Percentiles rank a stretch among this genome's conserved stretches.
phyloP scores from a whole-genome alignment of 2,113 vertebrate species.

The Miniopterus natalensis region DNA sequence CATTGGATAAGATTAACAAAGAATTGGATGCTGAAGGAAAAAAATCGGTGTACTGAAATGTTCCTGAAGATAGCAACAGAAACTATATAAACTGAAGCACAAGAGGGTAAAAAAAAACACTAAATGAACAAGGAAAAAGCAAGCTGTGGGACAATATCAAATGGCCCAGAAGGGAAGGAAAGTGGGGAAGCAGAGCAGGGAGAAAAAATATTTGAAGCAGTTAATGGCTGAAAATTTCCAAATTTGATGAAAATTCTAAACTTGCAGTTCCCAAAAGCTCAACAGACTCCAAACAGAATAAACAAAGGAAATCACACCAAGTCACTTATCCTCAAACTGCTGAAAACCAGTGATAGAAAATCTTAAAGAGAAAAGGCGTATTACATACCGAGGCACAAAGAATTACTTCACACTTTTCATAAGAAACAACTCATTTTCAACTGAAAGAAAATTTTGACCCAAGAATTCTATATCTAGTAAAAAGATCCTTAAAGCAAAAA shows the following conservation, averaged over 20 bases:
- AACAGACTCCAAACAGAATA: not conserved
- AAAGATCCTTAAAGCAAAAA: conserved; percentile 37
- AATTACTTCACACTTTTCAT: not conserved
- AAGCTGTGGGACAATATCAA: not conserved
- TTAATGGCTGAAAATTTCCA: not conserved
- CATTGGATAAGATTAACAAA: not conserved
- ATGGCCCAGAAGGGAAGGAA: not conserved
- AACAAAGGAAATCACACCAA: not conserved
- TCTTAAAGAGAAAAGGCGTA: not conserved
- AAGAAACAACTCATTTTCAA: not conserved
- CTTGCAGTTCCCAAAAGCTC: not conserved
- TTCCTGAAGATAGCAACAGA: not conserved
- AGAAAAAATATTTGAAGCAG: not conserved
- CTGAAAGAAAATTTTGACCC: not conserved
- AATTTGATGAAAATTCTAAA: conserved; percentile 21
- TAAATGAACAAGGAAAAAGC: not conserved
- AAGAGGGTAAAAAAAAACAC: not conserved
- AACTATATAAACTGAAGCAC: conserved; percentile 40
- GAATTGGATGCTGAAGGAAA: not conserved
- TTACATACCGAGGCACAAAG: not conserved
- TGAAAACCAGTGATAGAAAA: conserved; percentile 7
- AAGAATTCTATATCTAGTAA: not conserved
- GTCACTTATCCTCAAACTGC: not conserved
- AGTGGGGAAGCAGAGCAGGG: not conserved
- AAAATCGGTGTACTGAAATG: not conserved